These are phyloP conservation scores for Pangasius larnaudii DNA, from an alignment of 2,797 vertebrate species.

Conservation along the genomic window DNA sequence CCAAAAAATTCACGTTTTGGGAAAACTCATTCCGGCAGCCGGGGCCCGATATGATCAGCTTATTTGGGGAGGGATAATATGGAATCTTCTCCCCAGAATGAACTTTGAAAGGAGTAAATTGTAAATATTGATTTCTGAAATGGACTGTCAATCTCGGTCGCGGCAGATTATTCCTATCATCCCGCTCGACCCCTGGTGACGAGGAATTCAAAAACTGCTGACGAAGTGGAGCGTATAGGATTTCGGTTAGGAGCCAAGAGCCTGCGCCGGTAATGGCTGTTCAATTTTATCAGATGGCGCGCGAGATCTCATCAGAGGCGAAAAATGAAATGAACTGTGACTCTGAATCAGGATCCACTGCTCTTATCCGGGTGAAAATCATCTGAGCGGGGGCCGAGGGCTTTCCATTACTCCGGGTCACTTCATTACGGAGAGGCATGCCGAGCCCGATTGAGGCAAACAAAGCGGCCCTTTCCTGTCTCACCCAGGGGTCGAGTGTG, in stretches of 20 bases:
- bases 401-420: conserved; percentile 99
- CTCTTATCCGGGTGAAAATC: conserved; percentile 98
- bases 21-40: conserved; percentile 96
- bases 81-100: conserved; percentile 98
- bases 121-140: conserved; percentile 99
- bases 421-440: conserved; percentile 97
- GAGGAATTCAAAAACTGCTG: conserved; percentile 99
- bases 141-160: conserved; percentile 99
- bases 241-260: conserved; percentile 99
- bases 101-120: conserved; percentile 99
- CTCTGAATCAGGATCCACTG: conserved; percentile 97
- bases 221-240: conserved; percentile 99
- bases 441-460: conserved; percentile 94
- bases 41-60: conserved; percentile 99
- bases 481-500: conserved; percentile 98
- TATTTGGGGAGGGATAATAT: conserved; percentile 99
- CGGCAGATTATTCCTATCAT: conserved; percentile 99
- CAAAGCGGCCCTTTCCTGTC: conserved; percentile 92
- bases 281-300: conserved; percentile 99
- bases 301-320: conserved; percentile 99
- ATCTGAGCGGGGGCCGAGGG: conserved; percentile 91
- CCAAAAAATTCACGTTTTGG: conserved; percentile 99
- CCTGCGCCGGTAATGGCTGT: conserved; percentile 96
- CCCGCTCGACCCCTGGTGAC: conserved; percentile 83
- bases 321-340: conserved; percentile 99